These are phyloP conservation scores for Cherax destructor DNA, from an alignment of 1,140 invertebrate species.

Conservation along the genomic window DNA sequence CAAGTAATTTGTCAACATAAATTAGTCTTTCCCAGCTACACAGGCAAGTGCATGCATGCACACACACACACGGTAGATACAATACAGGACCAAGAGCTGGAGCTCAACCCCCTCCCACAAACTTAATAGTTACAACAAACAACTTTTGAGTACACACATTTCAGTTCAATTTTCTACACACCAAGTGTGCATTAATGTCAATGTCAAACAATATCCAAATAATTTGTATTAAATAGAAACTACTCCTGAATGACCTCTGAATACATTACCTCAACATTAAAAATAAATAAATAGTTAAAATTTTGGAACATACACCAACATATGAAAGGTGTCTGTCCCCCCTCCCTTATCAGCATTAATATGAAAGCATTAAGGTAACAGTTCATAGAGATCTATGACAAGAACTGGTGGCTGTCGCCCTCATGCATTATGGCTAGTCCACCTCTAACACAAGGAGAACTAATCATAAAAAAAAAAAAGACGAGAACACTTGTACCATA, in stretches of 20 bases:
- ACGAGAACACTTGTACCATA: conserved; percentile 24
- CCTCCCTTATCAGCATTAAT: not conserved
- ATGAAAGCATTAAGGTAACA: conserved; percentile 4
- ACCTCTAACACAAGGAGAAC: conserved; percentile 34
- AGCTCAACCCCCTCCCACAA: too few species aligned
- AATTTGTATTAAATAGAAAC: not conserved
- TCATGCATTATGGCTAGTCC: conserved; percentile 35
- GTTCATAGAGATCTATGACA: conserved; percentile 30
- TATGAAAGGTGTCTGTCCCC: conserved; percentile 19
- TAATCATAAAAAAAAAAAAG: conserved; percentile 1
- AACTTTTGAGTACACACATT: too few species aligned
- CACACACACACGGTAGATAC: too few species aligned
- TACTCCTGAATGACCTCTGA: not conserved
- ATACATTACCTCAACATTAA: conserved; percentile 18
- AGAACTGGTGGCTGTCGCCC: conserved; percentile 61
- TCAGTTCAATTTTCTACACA: not conserved
- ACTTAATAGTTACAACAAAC: too few species aligned
- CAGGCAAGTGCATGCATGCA: too few species aligned
- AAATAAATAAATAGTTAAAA: conserved; percentile 49
- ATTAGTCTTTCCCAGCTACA: too few species aligned
- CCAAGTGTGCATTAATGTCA: not conserved
- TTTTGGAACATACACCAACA: conserved; percentile 34
- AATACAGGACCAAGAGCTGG: too few species aligned
- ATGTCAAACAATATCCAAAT: not conserved
- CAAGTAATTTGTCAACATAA: too few species aligned